Evolutionary conservation across 2,888 invertebrate genomes (phyloP).

Genomic region (Xestia ashworthii): DNA sequence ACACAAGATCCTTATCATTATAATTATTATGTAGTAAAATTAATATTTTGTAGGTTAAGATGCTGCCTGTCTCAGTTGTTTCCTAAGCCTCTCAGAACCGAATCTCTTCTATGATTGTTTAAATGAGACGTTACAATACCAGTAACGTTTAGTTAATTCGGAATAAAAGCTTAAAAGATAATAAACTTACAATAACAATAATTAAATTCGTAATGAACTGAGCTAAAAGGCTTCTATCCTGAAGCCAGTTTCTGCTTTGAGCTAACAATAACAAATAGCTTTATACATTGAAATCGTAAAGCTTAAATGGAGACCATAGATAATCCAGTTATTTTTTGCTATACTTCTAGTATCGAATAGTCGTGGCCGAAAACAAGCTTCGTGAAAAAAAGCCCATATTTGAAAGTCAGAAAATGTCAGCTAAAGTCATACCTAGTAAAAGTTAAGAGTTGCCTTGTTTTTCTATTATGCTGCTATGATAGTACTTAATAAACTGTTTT

Average conservation of each 20-base stretch:
- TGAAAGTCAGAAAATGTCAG: neutral
- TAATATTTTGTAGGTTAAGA: neutral
- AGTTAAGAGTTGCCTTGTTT: neutral
- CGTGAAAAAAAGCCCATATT: constrained; percentile 11
- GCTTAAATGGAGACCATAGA: neutral
- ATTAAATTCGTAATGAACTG: constrained; percentile 33
- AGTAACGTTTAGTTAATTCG: constrained; percentile 51
- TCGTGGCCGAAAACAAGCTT: constrained; percentile 18
- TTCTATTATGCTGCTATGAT: constrained; percentile 7
- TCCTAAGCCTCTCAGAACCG: constrained; percentile 27
- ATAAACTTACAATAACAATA: constrained; percentile 23
- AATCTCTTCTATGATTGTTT: constrained; percentile 17
- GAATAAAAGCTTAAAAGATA: constrained; percentile 31
- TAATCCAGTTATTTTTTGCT: neutral
- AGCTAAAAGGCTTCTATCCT: neutral
- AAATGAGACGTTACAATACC: constrained; percentile 21
- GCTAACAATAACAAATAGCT: neutral
- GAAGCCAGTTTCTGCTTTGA: constrained; percentile 22
- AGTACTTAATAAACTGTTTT: neutral
- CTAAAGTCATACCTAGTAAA: neutral
- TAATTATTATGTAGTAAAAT: neutral
- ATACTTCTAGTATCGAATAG: no score
- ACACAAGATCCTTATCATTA: neutral
- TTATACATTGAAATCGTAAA: neutral
- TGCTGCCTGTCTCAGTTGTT: neutral